These are phyloP conservation scores for Sylvia atricapilla DNA, from an alignment of 2,113 vertebrate species.

Conservation along the genomic window DNA sequence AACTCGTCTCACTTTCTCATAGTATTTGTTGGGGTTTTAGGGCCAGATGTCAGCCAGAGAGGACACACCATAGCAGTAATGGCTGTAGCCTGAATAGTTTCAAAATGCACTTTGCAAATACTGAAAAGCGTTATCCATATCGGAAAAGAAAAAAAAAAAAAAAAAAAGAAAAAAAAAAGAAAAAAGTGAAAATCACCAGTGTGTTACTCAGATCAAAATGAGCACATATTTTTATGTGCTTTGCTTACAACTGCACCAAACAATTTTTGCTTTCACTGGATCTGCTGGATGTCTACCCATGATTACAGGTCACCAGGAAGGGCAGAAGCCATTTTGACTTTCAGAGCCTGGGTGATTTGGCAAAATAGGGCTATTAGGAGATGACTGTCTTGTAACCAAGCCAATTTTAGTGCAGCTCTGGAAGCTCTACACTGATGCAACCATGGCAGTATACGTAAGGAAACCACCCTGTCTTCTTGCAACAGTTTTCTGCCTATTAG, in stretches of 20 bases:
- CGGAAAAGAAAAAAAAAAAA: neutral
- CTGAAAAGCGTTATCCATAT: neutral
- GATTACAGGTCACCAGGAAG: neutral
- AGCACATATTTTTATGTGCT: neutral
- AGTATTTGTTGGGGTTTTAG: neutral
- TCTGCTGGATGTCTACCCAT: accelerated
- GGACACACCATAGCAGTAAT: neutral
- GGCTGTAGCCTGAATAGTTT: neutral
- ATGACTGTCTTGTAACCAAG: neutral
- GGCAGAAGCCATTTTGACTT: neutral
- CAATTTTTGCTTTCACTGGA: neutral
- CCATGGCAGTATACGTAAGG: accelerated
- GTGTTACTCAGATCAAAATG: neutral
- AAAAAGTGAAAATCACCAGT: neutral
- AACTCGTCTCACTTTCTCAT: neutral
- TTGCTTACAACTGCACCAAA: neutral
- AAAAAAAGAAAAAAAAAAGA: too few relatives aligned
- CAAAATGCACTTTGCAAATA: neutral
- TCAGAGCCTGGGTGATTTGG: neutral
- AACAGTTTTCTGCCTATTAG: neutral
- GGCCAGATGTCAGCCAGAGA: neutral
- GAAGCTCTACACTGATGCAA: neutral
- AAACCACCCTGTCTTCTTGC: neutral
- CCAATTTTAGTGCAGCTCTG: neutral
- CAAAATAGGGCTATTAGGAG: neutral